phyloP scores from a whole-genome alignment of 2,797 vertebrate species.

The Melanotaenia nigrans region DNA sequence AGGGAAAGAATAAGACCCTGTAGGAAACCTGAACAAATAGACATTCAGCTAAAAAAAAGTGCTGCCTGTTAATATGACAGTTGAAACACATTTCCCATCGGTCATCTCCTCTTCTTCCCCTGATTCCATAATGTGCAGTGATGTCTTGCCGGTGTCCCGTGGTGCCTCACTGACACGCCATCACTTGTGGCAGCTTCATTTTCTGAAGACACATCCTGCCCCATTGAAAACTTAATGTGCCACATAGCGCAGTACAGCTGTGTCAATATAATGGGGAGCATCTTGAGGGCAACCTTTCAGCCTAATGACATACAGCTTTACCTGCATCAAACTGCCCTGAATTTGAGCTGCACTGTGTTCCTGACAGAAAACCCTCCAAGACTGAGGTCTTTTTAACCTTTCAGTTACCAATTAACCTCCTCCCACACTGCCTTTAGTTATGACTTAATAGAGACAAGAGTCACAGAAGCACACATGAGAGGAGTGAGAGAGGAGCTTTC shows the following conservation, averaged over 20 bases:
- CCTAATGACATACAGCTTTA: slow-evolving; percentile 56
- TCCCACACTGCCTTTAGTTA: slow-evolving; percentile 33
- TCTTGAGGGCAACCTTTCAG: slow-evolving; percentile 55
- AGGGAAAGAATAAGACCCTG: background rate
- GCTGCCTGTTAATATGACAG: slow-evolving; percentile 48
- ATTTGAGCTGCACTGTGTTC: slow-evolving; percentile 31
- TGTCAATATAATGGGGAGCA: slow-evolving; percentile 46
- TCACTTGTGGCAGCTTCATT: slow-evolving; percentile 56
- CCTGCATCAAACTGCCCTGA: slow-evolving; percentile 43
- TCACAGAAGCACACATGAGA: slow-evolving; percentile 11
- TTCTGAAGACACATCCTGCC: slow-evolving; percentile 53
- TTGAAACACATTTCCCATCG: slow-evolving; percentile 32
- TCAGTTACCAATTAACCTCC: slow-evolving; percentile 56
- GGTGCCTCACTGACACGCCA: slow-evolving; percentile 44
- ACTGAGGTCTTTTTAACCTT: slow-evolving; percentile 39
- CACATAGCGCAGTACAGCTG: slow-evolving; percentile 43
- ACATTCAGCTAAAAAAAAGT: slow-evolving; percentile 3
- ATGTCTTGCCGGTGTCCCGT: slow-evolving; percentile 59
- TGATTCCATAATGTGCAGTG: slow-evolving; percentile 46
- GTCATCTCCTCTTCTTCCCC: slow-evolving; percentile 39
- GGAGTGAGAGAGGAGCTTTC: background rate
- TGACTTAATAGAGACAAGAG: slow-evolving; percentile 42
- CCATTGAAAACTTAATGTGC: slow-evolving; percentile 62
- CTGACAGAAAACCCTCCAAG: slow-evolving; percentile 35
- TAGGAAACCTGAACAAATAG: background rate